Conservation (phyloP, 2,888 invertebrate species). For the Galerucella nymphaeae region DNA sequence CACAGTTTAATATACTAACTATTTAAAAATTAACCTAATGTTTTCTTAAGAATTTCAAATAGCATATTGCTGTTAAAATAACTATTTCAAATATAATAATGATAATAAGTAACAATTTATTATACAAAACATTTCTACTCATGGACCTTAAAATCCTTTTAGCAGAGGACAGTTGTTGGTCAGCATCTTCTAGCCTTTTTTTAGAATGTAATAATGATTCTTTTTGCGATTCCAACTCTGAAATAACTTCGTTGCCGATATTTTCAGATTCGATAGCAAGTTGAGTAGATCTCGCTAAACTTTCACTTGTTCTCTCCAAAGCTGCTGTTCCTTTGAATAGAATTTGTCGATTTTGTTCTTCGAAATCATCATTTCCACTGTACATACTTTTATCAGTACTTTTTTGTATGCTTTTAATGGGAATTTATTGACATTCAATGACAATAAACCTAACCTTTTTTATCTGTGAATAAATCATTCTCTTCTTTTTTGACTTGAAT, state of each 20-base stretch:
- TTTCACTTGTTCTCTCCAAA: conserved; percentile 72
- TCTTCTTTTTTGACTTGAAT: too few relatives aligned
- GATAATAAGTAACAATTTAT: conserved; percentile 78
- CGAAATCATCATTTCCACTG: conserved; percentile 62
- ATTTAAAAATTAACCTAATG: background rate
- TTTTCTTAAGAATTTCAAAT: conserved; percentile 70
- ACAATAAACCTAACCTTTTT: too few relatives aligned
- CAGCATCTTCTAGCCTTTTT: conserved; percentile 76
- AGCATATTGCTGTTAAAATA: conserved; percentile 73
- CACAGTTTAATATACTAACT: background rate
- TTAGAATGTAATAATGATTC: conserved; percentile 77
- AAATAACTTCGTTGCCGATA: conserved; percentile 80
- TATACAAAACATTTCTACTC: conserved; percentile 77
- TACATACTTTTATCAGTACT: conserved; percentile 22
- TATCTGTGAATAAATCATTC: too few relatives aligned
- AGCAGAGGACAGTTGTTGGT: conserved; percentile 75
- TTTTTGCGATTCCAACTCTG: conserved; percentile 80
- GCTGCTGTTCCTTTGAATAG: conserved; percentile 69
- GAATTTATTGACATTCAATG: too few relatives aligned
- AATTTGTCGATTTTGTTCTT: conserved; percentile 70
- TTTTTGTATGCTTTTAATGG: background rate
- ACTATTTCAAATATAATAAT: conserved; percentile 79
- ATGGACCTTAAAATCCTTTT: conserved; percentile 74
- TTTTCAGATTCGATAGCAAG: conserved; percentile 82
- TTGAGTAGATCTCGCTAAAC: conserved; percentile 76